phyloP scores from a whole-genome alignment of 2,113 vertebrate genomes.

The Spheniscus mendiculus region DNA sequence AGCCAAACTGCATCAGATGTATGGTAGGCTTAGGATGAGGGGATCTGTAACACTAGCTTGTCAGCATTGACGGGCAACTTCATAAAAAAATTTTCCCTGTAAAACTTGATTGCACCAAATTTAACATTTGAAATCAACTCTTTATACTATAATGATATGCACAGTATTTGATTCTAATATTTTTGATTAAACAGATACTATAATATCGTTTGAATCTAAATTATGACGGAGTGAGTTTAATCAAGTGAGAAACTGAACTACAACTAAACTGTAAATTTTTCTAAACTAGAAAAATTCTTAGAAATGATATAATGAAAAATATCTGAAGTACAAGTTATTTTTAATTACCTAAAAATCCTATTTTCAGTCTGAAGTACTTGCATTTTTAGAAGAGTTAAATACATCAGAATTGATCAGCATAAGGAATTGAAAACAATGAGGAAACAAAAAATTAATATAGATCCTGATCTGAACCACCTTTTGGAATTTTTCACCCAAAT shows the following conservation, averaged over 20 bases:
- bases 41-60: not conserved
- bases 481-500: not conserved
- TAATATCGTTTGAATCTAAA: not conserved
- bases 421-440: not conserved
- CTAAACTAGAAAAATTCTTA: not conserved
- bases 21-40: not conserved
- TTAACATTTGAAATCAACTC: not conserved
- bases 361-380: not conserved
- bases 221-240: not conserved
- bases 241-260: not conserved
- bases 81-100: not conserved
- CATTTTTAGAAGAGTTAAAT: not conserved
- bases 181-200: not conserved
- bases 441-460: not conserved
- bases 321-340: not conserved
- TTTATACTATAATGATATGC: not conserved
- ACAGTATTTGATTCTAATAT: not conserved
- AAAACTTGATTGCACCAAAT: not conserved
- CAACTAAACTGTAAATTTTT: not conserved
- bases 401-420: not conserved
- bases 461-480: not conserved
- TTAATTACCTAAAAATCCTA: not conserved
- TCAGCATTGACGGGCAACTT: not conserved
- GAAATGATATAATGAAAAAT: not conserved
- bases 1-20: not conserved